phyloP scores from a whole-genome alignment of 2,888 invertebrate species.

The Sphaerophoria rueppellii region DNA sequence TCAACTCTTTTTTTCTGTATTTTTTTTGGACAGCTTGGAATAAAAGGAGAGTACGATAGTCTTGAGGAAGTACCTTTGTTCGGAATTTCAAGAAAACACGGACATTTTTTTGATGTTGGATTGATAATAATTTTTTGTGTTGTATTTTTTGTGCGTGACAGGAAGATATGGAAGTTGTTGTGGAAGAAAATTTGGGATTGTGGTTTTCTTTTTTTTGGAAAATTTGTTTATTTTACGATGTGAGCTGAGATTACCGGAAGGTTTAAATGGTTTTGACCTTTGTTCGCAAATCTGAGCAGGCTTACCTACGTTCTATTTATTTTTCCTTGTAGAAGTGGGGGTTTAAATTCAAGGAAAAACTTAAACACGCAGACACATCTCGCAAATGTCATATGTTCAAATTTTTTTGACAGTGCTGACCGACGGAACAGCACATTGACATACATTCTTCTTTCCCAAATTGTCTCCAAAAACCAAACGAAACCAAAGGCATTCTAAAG shows the following conservation, averaged over 20 bases:
- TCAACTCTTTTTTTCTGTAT: slow-evolving; percentile 3
- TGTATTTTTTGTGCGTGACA: slow-evolving; percentile 31
- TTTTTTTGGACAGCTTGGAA: not conserved
- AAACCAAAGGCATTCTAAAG: too few species aligned
- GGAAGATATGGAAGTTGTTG: not conserved
- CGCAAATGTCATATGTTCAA: too few species aligned
- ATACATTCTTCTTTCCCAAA: too few species aligned
- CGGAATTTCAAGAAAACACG: not conserved
- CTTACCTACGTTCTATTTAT: not conserved
- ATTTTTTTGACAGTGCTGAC: too few species aligned
- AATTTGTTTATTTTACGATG: slow-evolving; percentile 21
- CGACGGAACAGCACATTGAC: too few species aligned
- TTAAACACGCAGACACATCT: too few species aligned
- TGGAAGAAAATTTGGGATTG: not conserved
- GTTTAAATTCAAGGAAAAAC: too few species aligned
- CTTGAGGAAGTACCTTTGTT: not conserved
- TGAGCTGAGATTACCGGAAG: slow-evolving; percentile 22
- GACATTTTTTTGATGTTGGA: slow-evolving; percentile 4
- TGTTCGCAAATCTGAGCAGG: slow-evolving; percentile 3
- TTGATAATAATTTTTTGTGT: slow-evolving; percentile 16
- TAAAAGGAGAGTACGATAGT: not conserved
- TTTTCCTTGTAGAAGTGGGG: not conserved
- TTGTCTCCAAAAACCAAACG: too few species aligned
- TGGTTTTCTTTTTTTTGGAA: not conserved
- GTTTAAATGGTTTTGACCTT: slow-evolving; percentile 11